These are phyloP conservation scores for Nomada hirtipes DNA, from an alignment of 2,888 invertebrate genomes.

Conservation along the genomic window DNA sequence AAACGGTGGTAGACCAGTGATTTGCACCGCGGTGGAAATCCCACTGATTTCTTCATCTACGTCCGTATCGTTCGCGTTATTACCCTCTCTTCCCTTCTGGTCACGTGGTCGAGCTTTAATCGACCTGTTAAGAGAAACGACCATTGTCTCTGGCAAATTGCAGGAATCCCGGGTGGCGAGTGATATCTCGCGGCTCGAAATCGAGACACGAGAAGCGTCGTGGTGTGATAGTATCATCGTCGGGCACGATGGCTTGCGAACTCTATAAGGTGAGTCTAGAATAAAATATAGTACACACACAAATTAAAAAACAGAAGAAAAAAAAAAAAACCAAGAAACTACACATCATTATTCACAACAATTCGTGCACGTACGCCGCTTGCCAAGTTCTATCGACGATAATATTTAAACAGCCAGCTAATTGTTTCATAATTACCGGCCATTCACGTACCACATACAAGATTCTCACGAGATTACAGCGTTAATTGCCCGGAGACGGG, in stretches of 20 bases:
- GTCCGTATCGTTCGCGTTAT: conserved; percentile 23
- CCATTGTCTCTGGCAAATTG: conserved; percentile 23
- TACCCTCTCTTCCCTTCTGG: conserved; percentile 2
- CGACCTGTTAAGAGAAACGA: conserved; percentile 31
- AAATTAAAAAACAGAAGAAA: background rate
- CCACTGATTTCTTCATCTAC: conserved; percentile 41
- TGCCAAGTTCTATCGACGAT: conserved; percentile 19
- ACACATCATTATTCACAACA: conserved; percentile 20
- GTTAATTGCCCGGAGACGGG: conserved; percentile 13
- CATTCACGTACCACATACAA: background rate
- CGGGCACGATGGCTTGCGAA: conserved; percentile 76
- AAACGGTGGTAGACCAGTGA: conserved; percentile 39
- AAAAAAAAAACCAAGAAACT: background rate
- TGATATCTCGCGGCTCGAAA: conserved; percentile 33
- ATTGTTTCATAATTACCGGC: conserved; percentile 38
- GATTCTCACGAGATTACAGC: conserved; percentile 22
- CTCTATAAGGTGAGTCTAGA: conserved; percentile 69
- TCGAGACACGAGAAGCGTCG: conserved; percentile 65
- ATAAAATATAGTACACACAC: background rate
- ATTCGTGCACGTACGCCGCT: conserved; percentile 17
- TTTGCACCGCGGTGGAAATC: conserved; percentile 47
- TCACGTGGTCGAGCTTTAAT: conserved; percentile 27
- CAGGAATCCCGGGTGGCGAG: conserved; percentile 36
- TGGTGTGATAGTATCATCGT: conserved; percentile 73
- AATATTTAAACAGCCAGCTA: conserved; percentile 32